Evolutionary conservation across 2,888 invertebrate genomes (phyloP).

Genomic region (Bedellia somnulentella): DNA sequence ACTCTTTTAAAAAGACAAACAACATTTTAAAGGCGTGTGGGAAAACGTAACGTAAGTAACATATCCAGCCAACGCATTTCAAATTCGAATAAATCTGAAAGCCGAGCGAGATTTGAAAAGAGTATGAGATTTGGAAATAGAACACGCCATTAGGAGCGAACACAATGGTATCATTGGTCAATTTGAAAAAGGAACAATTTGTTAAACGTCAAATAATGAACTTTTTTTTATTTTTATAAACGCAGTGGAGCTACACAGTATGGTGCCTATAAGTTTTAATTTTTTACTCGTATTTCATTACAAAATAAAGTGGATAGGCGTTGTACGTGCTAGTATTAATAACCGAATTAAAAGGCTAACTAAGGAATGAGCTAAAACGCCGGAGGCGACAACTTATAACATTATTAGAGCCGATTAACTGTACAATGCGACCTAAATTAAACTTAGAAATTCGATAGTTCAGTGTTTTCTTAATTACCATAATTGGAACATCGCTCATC

Average conservation of each 20-base stretch:
- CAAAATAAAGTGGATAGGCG: no score
- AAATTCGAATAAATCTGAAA: conserved; percentile 59
- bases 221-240: conserved; percentile 52
- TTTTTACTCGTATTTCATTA: no score
- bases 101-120: conserved; percentile 55
- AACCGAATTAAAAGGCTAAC: no score
- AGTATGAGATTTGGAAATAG: conserved; percentile 61
- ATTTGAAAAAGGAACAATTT: conserved; percentile 63
- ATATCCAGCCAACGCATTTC: conserved; percentile 49
- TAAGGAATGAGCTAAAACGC: no score
- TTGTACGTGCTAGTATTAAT: no score
- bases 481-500: no score
- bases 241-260: conserved; percentile 45
- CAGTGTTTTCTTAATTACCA: no score
- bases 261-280: no score
- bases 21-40: conserved; percentile 40
- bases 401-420: conserved; percentile 38
- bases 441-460: no score
- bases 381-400: conserved; percentile 44
- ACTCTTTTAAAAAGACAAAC: conserved; percentile 47
- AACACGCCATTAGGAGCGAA: conserved; percentile 58
- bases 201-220: conserved; percentile 61
- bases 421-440: conserved; percentile 16
- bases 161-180: conserved; percentile 60
- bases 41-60: conserved; percentile 48